These are phyloP conservation scores for Drosophila saltans DNA, from an alignment of 1,140 invertebrate genomes.

Conservation along the genomic window DNA sequence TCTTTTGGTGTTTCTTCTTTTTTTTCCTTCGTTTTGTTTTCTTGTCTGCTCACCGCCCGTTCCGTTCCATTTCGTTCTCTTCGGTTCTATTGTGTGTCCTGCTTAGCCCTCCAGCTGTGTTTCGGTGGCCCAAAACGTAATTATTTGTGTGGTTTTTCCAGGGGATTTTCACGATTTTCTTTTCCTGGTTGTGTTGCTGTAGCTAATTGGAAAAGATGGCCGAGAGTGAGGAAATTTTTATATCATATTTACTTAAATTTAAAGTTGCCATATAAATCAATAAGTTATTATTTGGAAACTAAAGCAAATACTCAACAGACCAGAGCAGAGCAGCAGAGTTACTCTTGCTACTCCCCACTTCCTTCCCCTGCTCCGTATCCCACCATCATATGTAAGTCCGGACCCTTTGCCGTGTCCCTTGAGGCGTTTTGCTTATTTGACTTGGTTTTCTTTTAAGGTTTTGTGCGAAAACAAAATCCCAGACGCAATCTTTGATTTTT, in stretches of 20 bases:
- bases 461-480: constrained; percentile 53
- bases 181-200: background rate
- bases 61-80: background rate
- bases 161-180: background rate
- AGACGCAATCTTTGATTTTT: constrained; percentile 57
- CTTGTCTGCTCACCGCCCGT: background rate
- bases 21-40: background rate
- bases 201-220: constrained; percentile 38
- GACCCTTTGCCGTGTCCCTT: constrained; percentile 5
- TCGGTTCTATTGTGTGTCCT: background rate
- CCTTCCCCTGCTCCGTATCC: background rate
- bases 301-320: constrained; percentile 10
- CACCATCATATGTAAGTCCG: no score
- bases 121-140: constrained; percentile 26
- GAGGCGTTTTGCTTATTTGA: constrained; percentile 42
- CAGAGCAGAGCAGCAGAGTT: background rate
- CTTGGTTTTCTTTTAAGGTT: constrained; percentile 47
- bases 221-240: constrained; percentile 2
- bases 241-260: constrained; percentile 29
- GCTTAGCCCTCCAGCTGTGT: constrained; percentile 17
- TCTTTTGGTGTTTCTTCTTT: constrained; percentile 8
- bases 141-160: constrained; percentile 37
- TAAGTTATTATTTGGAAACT: constrained; percentile 44
- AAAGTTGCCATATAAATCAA: constrained; percentile 49
- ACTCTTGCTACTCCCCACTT: background rate